These are phyloP conservation scores for Sclerurus mexicanus DNA, from an alignment of 2,113 vertebrate genomes.

Conservation along the genomic window DNA sequence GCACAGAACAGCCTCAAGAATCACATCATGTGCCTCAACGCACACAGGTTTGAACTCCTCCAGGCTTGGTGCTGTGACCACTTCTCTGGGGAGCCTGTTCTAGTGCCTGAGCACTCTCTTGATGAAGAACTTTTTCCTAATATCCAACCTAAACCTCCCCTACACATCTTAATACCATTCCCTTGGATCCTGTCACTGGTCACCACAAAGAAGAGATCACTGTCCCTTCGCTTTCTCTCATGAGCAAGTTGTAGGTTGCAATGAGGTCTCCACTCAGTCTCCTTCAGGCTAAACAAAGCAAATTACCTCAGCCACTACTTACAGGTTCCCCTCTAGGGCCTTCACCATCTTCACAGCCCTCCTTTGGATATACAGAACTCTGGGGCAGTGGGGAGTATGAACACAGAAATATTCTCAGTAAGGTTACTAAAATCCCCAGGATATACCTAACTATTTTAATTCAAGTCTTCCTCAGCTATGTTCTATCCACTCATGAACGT, in stretches of 20 bases:
- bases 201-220: not conserved
- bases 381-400: not conserved
- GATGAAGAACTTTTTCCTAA: not conserved
- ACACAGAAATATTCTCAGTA: not conserved
- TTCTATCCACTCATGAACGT: not conserved
- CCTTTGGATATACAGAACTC: not conserved
- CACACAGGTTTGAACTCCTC: not conserved
- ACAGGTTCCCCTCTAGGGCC: not conserved
- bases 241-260: not conserved
- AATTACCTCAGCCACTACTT: not conserved
- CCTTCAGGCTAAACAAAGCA: not conserved
- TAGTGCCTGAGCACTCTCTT: not conserved
- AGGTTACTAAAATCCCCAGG: not conserved
- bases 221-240: not conserved
- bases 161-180: not conserved
- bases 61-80: not conserved
- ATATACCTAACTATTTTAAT: not conserved
- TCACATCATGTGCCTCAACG: not conserved
- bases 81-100: not conserved
- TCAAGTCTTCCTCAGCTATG: not conserved
- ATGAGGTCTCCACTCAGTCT: not conserved
- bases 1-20: not conserved
- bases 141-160: not conserved
- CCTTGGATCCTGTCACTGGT: not conserved
- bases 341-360: not conserved